Conservation (phyloP, 2,113 vertebrate species). For the Recurvirostra avosetta region DNA sequence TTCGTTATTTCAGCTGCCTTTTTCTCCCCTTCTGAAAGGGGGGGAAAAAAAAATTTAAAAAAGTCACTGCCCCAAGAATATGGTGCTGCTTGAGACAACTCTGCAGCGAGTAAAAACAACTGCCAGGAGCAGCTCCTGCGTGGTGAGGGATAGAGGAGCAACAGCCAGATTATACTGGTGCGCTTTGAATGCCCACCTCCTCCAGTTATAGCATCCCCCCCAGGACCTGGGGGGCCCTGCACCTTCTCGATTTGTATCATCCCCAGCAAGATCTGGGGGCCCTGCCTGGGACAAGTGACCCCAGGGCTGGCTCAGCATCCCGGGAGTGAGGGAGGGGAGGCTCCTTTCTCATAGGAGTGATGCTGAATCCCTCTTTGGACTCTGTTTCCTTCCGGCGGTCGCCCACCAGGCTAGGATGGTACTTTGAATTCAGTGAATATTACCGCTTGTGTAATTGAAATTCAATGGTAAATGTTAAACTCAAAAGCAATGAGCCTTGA, state of each 20-base stretch:
- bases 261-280: background rate
- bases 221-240: background rate
- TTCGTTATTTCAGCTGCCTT: background rate
- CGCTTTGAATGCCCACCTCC: background rate
- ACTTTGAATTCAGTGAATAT: background rate
- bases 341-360: background rate
- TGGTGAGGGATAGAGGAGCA: background rate
- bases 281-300: background rate
- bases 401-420: background rate
- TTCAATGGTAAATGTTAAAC: background rate
- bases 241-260: background rate
- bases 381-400: background rate
- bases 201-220: accelerated
- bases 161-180: accelerated
- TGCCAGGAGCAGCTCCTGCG: background rate
- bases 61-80: too few species aligned
- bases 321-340: accelerated
- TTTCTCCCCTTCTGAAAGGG: background rate
- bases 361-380: background rate
- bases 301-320: background rate
- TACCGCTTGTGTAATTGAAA: background rate
- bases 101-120: background rate
- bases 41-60: background rate
- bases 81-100: too few species aligned
- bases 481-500: conserved; percentile 18